These are phyloP conservation scores for Salvelinus alpinus DNA, from an alignment of 2,113 vertebrate species.

Conservation along the genomic window DNA sequence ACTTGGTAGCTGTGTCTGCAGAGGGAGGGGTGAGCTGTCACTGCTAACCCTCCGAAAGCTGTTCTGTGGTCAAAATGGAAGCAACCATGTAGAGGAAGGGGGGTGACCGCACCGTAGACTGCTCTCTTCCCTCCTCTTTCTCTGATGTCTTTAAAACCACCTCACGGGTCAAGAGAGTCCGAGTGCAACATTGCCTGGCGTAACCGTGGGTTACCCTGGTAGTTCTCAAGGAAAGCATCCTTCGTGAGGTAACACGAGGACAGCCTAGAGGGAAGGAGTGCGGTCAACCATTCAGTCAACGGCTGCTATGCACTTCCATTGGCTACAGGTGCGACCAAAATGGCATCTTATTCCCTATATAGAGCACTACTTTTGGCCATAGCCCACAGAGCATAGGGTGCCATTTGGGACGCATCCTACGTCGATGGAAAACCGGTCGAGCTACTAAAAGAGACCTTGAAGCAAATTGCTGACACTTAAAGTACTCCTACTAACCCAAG, in stretches of 20 bases:
- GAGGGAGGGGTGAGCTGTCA: background rate
- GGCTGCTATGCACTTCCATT: slow-evolving; percentile 23
- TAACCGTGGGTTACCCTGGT: background rate
- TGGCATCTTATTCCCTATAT: too few species aligned
- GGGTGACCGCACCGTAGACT: background rate
- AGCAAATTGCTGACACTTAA: slow-evolving; percentile 44
- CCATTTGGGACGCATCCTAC: too few species aligned
- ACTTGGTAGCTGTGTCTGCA: background rate
- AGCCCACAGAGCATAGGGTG: too few species aligned
- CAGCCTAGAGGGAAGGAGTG: slow-evolving; percentile 22
- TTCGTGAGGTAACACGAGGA: slow-evolving; percentile 33
- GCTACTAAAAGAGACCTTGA: background rate
- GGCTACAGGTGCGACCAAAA: background rate
- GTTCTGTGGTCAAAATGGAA: slow-evolving; percentile 10
- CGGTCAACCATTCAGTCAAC: slow-evolving; percentile 22
- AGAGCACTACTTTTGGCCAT: too few species aligned
- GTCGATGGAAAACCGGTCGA: slow-evolving; percentile 36
- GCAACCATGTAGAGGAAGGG: background rate
- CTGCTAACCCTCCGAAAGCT: background rate
- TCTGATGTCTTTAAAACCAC: slow-evolving; percentile 24
- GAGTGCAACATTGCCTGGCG: background rate
- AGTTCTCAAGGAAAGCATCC: slow-evolving; percentile 24
- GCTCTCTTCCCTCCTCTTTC: background rate
- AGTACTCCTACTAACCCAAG: slow-evolving; percentile 11
- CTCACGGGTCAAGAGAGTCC: background rate